Conservation (phyloP, 2,797 vertebrate genomes). For the Sebastes trivittatus region DNA sequence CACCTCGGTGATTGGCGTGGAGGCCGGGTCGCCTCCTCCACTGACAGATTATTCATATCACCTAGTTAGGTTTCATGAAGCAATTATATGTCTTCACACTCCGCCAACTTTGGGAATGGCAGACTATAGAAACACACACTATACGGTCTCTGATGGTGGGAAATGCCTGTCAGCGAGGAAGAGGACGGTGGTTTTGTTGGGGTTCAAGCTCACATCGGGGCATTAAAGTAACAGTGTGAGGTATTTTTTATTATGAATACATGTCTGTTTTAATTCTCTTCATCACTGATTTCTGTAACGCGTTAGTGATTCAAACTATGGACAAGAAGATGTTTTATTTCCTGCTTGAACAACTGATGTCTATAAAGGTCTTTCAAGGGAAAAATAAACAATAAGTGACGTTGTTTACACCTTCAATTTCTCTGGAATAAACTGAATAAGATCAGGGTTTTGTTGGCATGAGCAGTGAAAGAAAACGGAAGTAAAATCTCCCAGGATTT, state of each 20-base stretch:
- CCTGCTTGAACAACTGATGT: not conserved
- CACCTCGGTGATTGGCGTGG: conserved; percentile 71
- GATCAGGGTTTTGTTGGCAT: rapidly evolving
- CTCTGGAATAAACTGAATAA: not conserved
- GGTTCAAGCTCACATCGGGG: conserved; percentile 13
- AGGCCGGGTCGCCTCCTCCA: conserved; percentile 61
- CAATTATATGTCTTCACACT: conserved; percentile 84
- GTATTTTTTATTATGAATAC: not conserved
- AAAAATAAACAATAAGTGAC: not conserved
- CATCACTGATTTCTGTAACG: not conserved
- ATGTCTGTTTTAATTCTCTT: not conserved
- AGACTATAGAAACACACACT: conserved; percentile 69
- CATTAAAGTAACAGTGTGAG: conserved; percentile 1
- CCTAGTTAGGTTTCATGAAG: conserved; percentile 80
- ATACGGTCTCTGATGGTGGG: conserved; percentile 42
- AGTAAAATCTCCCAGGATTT: not conserved
- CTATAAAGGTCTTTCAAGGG: rapidly evolving
- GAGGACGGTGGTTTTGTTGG: conserved; percentile 4
- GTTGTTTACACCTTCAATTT: rapidly evolving
- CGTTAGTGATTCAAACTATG: not conserved
- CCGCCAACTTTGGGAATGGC: conserved; percentile 78
- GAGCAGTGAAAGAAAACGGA: not conserved
- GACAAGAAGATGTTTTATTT: not conserved
- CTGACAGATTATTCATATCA: conserved; percentile 84
- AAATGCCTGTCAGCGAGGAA: conserved; percentile 59